A percentile compares a stretch with the other conserved stretches of the same genome.
phyloP scores from a whole-genome alignment of 2,113 vertebrate species.

The Eleginops maclovinus region DNA sequence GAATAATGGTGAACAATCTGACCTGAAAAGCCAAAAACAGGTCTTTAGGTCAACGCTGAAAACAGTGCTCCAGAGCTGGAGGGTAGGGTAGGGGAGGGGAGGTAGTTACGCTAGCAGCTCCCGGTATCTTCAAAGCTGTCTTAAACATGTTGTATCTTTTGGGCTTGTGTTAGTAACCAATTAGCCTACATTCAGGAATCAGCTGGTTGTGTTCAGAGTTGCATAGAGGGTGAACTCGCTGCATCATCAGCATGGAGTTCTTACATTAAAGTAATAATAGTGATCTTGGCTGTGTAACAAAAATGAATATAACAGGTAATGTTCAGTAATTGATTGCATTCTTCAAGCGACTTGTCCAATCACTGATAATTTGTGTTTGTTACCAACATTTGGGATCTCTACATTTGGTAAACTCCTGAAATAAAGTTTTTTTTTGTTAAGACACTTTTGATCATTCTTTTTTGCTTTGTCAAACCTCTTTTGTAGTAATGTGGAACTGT shows the following conservation, averaged over 20 bases:
- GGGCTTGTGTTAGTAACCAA: not conserved
- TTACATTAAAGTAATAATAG: too few relatives aligned
- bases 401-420: not conserved
- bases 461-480: too few relatives aligned
- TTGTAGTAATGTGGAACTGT: too few relatives aligned
- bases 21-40: too few relatives aligned
- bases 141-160: slow-evolving; percentile 2
- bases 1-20: too few relatives aligned
- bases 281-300: not conserved
- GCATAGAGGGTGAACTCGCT: not conserved
- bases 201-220: not conserved
- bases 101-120: too few relatives aligned
- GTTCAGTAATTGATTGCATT: not conserved
- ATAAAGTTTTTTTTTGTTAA: not conserved
- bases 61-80: too few relatives aligned
- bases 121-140: not conserved
- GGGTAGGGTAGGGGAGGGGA: too few relatives aligned
- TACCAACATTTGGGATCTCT: not conserved
- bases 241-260: too few relatives aligned
- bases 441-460: too few relatives aligned
- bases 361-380: not conserved
- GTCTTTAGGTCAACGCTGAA: too few relatives aligned
- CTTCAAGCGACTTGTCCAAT: not conserved
- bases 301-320: not conserved
- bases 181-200: not conserved